Conservation (phyloP, 2,888 invertebrate species). For the Allygus modestus region DNA sequence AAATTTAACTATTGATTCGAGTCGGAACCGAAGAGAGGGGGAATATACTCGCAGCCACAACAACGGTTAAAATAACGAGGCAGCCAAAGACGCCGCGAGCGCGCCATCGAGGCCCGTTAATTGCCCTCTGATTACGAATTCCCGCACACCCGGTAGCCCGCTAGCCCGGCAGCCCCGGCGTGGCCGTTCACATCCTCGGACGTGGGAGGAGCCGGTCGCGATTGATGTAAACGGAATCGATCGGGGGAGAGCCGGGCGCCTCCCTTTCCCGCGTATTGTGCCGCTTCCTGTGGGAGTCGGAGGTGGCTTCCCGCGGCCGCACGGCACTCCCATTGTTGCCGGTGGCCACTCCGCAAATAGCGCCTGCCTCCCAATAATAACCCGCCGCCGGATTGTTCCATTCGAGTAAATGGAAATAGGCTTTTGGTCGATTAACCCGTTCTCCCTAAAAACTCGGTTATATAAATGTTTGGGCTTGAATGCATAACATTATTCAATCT, state of each 20-base stretch:
- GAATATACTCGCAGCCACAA: not conserved
- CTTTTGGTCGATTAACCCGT: not conserved
- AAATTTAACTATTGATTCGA: too few relatives aligned
- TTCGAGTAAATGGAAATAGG: not conserved
- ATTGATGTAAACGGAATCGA: conserved; percentile 24
- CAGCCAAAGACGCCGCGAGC: not conserved
- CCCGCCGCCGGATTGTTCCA: not conserved
- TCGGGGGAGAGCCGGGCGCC: conserved; percentile 19
- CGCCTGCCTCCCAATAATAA: not conserved
- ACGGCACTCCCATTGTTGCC: conserved; percentile 7
- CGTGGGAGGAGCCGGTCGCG: conserved; percentile 2
- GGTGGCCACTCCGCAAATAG: not conserved
- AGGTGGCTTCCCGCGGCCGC: conserved; percentile 26
- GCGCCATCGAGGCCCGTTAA: not conserved
- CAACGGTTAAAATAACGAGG: not conserved
- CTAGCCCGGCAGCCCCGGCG: not conserved
- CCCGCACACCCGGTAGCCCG: conserved; percentile 46
- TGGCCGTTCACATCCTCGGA: not conserved
- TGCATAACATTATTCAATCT: too few relatives aligned
- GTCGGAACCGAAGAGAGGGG: too few relatives aligned
- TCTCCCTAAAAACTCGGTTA: too few relatives aligned
- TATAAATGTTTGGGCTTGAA: too few relatives aligned
- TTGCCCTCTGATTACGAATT: conserved; percentile 6
- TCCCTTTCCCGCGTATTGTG: conserved; percentile 32
- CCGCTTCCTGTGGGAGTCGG: conserved; percentile 39